Evolutionary conservation across 2,113 vertebrate genomes (phyloP), one percentile per base, ranked within the genome.

Genomic region (Pimephales promelas): DNA sequence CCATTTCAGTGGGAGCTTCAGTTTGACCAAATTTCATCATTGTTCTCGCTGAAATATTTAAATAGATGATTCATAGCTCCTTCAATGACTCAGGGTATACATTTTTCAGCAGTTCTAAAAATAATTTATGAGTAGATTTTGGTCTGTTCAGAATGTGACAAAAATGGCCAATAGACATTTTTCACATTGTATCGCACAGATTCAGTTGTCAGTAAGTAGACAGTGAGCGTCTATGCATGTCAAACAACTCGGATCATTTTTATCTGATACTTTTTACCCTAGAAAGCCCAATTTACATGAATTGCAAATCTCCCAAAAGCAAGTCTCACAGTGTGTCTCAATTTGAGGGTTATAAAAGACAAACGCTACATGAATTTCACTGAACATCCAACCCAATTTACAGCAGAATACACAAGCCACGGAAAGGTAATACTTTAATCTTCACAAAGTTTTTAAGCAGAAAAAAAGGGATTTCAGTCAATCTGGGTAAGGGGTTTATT

Each of bases 41-140:
- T 71, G 52, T 62, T 49, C 75, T 43, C 40, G 68, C 13, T 45
- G 49, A 64, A 61, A 45, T 79, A 79, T 83, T 83, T 74, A 74
- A 83, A 80, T 81, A 62, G 56, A 74, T 83, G 81, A 83, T 54
- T 74, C 68, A 86, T 82, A n/a, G 64, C 54, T 81, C 26, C 72
- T 77, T 77, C 66, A 47, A 16, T 83, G 80, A 74, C 81, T 83
- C 75, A 11, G 49, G 18, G 26, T 70, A 83, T 71, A 83, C 79
- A 83, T 56, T 64, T 71, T 86, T 78, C 26, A 83, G 34, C 10
- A 49, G 74, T 52, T 71, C 74, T 45, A 86, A 78, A 78, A 59
- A 49, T 71, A 70, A 82, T 49, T 80, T 70, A 61, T 82, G 20
- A 10, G 28, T 56, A 72, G 26, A 75, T 79, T 31, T 72, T 54